Conservation (phyloP, 2,113 vertebrate species). For the Herpetotheres cachinnans region DNA sequence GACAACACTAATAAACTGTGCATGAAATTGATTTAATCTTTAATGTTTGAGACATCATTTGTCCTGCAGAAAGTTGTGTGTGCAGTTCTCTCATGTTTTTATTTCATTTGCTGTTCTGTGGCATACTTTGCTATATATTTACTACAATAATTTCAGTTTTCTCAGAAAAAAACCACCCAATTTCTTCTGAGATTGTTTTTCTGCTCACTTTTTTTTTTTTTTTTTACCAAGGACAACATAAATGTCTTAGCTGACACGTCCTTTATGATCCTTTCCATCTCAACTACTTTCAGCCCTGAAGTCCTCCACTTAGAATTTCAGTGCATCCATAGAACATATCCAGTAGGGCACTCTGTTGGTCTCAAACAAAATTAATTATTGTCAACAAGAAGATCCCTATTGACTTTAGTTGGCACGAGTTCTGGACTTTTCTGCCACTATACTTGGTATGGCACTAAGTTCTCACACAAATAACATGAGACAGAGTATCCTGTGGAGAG, state of each 20-base stretch:
- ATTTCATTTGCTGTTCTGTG: slow-evolving; percentile 16
- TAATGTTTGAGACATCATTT: slow-evolving; percentile 51
- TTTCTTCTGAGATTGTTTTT: neutral
- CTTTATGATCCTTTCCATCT: neutral
- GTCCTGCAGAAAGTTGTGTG: neutral
- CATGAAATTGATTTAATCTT: slow-evolving; percentile 71
- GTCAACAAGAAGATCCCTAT: neutral
- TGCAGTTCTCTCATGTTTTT: slow-evolving; percentile 12
- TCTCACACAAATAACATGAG: neutral
- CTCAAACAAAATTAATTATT: neutral
- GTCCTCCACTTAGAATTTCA: neutral
- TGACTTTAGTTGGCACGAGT: neutral
- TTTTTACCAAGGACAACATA: neutral
- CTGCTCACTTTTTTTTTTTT: neutral
- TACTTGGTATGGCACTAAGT: neutral
- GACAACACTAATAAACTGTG: slow-evolving; percentile 65
- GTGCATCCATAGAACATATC: neutral
- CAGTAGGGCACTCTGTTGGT: neutral
- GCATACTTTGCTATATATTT: neutral
- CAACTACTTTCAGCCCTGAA: neutral
- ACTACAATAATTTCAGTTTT: slow-evolving; percentile 19
- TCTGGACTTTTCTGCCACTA: neutral
- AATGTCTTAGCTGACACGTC: neutral
- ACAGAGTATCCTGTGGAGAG: neutral
- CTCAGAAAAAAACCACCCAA: neutral